Percentiles rank a stretch among this genome's conserved stretches.
phyloP scores from a whole-genome alignment of 2,888 invertebrate species.

The Andrena praecox region DNA sequence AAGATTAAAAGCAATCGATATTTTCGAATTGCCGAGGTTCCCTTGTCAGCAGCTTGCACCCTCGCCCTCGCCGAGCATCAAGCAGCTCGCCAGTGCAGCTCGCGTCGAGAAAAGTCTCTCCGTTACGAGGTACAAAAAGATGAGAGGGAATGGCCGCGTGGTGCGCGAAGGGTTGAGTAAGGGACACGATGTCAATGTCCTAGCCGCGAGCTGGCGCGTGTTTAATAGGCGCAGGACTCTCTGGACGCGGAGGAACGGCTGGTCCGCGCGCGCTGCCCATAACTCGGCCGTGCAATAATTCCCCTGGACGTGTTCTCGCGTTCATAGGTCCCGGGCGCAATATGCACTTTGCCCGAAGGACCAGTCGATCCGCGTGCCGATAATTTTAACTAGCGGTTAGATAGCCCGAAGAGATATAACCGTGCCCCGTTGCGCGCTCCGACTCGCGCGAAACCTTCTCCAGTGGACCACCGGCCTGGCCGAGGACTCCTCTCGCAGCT shows the following conservation, averaged over 20 bases:
- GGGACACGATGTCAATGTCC: constrained; percentile 22
- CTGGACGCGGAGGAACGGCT: constrained; percentile 42
- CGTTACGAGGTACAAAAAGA: not conserved
- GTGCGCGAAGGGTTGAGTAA: constrained; percentile 10
- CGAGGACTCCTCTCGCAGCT: not conserved
- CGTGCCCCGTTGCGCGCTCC: constrained; percentile 6
- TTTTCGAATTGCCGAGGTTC: too few relatives aligned
- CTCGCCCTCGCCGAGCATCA: too few relatives aligned
- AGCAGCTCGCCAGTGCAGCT: too few relatives aligned
- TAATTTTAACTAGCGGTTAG: constrained; percentile 67
- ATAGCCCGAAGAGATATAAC: constrained; percentile 50
- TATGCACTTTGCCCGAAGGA: constrained; percentile 51
- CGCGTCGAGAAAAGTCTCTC: too few relatives aligned
- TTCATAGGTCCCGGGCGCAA: constrained; percentile 31
- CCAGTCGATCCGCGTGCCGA: constrained; percentile 56
- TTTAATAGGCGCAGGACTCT: constrained; percentile 18
- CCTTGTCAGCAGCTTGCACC: too few relatives aligned
- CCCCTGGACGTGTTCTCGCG: constrained; percentile 41
- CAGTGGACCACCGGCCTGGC: not conserved
- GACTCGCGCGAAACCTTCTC: not conserved
- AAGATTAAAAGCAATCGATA: too few relatives aligned
- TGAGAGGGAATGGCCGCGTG: not conserved
- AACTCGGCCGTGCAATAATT: constrained; percentile 59
- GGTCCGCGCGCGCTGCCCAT: constrained; percentile 27
- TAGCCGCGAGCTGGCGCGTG: constrained; percentile 16